phyloP scores from a whole-genome alignment of 2,888 invertebrate species.

The Ferrisia virgata region DNA sequence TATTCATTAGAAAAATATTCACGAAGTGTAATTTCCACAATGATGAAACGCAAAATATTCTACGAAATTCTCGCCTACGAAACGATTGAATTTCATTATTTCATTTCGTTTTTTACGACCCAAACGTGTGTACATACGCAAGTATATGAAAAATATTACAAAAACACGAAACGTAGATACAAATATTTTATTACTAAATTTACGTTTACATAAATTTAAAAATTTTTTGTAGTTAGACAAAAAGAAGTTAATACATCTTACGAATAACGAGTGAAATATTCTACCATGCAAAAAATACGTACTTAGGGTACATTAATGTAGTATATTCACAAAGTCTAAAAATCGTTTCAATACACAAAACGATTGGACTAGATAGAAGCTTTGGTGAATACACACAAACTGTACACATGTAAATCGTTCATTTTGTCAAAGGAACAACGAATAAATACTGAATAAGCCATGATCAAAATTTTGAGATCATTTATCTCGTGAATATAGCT shows the following conservation, averaged over 20 bases:
- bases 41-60: background rate
- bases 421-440: background rate
- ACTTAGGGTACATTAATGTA: background rate
- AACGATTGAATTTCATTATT: background rate
- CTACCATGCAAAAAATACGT: background rate
- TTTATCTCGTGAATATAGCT: background rate
- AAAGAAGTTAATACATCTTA: background rate
- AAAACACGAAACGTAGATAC: background rate
- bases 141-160: background rate
- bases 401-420: background rate
- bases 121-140: no score
- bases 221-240: background rate
- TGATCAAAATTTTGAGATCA: conserved; percentile 16
- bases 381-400: conserved; percentile 22
- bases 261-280: background rate
- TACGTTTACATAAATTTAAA: background rate
- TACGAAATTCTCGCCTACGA: background rate
- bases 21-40: background rate
- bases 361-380: background rate
- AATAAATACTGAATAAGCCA: conserved; percentile 16
- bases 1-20: background rate
- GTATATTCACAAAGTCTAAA: background rate
- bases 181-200: background rate
- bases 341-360: background rate
- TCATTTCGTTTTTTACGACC: no score